Evolutionary conservation across 1,140 invertebrate species (phyloP).

Genomic region (Leptinotarsa texana): DNA sequence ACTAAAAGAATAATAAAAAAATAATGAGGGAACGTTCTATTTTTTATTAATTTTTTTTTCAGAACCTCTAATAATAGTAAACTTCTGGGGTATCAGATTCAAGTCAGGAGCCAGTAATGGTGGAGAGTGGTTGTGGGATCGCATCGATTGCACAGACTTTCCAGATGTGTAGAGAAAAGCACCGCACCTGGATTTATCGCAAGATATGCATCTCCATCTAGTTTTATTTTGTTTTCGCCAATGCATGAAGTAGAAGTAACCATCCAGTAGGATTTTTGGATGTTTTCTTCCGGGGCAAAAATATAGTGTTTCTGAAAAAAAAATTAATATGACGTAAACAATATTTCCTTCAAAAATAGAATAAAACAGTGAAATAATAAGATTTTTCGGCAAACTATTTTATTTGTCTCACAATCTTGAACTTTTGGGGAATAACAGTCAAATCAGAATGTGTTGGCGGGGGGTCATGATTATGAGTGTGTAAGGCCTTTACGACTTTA

Average conservation of each 20-base stretch:
- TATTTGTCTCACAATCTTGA: not conserved
- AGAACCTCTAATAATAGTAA: not conserved
- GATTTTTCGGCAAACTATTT: too few species aligned
- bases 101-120: not conserved
- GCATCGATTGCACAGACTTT: constrained; percentile 10
- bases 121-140: constrained; percentile 24
- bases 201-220: constrained; percentile 36
- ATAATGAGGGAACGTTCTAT: too few species aligned
- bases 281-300: constrained; percentile 34
- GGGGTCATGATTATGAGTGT: constrained; percentile 39
- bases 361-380: too few species aligned
- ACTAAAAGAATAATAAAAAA: too few species aligned
- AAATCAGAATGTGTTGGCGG: not conserved
- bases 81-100: not conserved
- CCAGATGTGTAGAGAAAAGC: constrained; percentile 31
- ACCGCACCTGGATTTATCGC: constrained; percentile 37
- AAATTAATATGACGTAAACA: too few species aligned
- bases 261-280: constrained; percentile 38
- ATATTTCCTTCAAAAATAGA: too few species aligned
- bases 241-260: constrained; percentile 33
- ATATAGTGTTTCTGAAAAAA: constrained; percentile 25
- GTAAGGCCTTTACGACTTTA: constrained; percentile 34
- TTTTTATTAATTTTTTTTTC: not conserved
- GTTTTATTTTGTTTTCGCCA: constrained; percentile 27
- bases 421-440: not conserved